A percentile compares a stretch with the other conserved stretches of the same genome.
Conservation (phyloP, 2,888 invertebrate genomes). For the Dynastes tityus region DNA sequence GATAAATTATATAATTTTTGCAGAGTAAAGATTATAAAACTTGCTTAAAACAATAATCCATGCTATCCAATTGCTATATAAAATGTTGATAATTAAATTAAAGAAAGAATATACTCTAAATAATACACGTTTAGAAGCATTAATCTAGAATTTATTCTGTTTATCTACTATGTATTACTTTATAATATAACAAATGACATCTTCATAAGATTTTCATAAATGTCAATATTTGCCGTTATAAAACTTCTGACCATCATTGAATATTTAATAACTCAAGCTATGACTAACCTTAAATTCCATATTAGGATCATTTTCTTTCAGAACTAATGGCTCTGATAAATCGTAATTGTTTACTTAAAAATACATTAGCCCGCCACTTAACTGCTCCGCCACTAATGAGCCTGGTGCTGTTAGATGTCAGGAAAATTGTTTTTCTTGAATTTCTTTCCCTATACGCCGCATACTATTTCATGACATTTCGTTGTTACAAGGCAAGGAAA, state of each 20-base stretch:
- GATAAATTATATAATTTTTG: too few species aligned
- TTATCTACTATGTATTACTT: too few species aligned
- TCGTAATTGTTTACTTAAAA: constrained; percentile 53
- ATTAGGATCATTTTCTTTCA: constrained; percentile 37
- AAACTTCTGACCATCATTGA: not conserved
- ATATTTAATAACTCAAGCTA: not conserved
- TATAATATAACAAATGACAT: too few species aligned
- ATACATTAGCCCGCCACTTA: constrained; percentile 50
- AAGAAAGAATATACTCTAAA: too few species aligned
- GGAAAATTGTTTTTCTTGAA: constrained; percentile 36
- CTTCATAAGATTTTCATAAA: not conserved
- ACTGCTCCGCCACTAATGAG: constrained; percentile 37
- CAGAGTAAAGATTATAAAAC: too few species aligned
- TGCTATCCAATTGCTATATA: too few species aligned
- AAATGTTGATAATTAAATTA: too few species aligned
- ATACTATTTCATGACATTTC: not conserved
- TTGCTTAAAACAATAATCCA: too few species aligned
- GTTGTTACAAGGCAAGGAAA: constrained; percentile 3
- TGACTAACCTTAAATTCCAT: not conserved
- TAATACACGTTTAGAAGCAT: too few species aligned
- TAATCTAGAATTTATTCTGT: too few species aligned
- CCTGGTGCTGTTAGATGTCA: constrained; percentile 15
- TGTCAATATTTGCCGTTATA: not conserved
- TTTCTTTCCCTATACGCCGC: not conserved
- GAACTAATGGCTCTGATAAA: constrained; percentile 46